Conservation (phyloP, 1,140 invertebrate genomes). For the Conus betulinus region DNA sequence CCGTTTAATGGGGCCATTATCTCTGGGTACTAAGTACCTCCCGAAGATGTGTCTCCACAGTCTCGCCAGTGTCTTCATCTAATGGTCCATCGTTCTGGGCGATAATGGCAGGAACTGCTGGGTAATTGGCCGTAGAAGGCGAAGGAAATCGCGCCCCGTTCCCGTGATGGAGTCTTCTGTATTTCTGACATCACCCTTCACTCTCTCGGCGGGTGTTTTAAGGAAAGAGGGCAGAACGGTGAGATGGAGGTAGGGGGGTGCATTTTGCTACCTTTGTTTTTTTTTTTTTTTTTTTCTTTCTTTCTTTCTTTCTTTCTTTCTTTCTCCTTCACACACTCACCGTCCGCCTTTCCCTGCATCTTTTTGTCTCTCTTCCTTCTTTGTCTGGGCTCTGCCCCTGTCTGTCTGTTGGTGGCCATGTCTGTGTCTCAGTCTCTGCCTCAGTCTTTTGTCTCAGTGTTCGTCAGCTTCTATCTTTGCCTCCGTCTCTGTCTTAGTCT, state of each 20-base stretch:
- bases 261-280: too few species aligned
- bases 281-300: background rate
- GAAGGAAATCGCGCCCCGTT: background rate
- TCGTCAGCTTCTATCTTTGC: too few species aligned
- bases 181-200: background rate
- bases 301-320: background rate
- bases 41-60: too few species aligned
- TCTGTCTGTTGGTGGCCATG: background rate
- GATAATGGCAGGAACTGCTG: background rate
- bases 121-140: background rate
- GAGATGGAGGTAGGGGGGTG: too few species aligned
- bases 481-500: too few species aligned
- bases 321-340: background rate
- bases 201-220: background rate
- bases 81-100: too few species aligned
- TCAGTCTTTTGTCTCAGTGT: too few species aligned
- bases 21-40: too few species aligned
- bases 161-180: background rate
- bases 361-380: background rate
- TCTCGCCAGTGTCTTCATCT: too few species aligned
- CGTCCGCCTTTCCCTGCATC: too few species aligned
- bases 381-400: background rate
- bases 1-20: too few species aligned
- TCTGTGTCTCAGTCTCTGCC: background rate
- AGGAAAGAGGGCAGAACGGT: too few species aligned